Evolutionary conservation across 2,113 vertebrate genomes (phyloP), one percentile per base, ranked within the genome.

Genomic region (Odontesthes bonariensis): DNA sequence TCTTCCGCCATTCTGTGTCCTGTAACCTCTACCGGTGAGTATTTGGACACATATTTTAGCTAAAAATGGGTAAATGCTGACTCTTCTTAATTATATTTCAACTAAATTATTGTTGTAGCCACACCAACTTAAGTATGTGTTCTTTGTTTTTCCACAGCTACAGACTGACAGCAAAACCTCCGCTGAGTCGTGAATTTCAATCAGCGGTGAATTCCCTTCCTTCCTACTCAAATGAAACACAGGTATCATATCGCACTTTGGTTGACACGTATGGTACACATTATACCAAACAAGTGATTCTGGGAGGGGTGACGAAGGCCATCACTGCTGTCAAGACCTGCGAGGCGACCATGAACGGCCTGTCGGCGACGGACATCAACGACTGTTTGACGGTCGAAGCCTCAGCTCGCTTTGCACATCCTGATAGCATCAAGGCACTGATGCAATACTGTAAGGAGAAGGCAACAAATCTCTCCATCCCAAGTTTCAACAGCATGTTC

Each of bases 231-330:
- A 0, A 0, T 0, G 3, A 17, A 1, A 70, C 42, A 0, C 32
- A 8, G 11, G 0, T 0, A 0, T 2, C 1, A 3, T 93, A 89
- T 69, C 62, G 6, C 4, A 7, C 33, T 5, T 9, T 92, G 14
- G 85, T 93, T 1, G 46, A 68, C 42, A 90, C 69, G 0, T 93
- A 85, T 13, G 92, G 92, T 7, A 93, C 92, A 20, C 92, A 93
- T 76, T 91, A 57, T 60, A 85, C 86, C 46, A 78, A 2, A 13
- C 8, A 64, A 4, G 92, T 89, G 20, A 31, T 1, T 22, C 67
- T 91, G 3, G 92, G 92, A 3, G 89, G 90, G 0, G 10, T 73
- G 40, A 56, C 88, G 4, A 90, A 87, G 52, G 73, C 80, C 3
- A 9, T 82, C 44, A 93, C 92, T 19, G 49, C 92, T 0, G 20